These are phyloP conservation scores for Lepus europaeus DNA, from an alignment of 2,113 vertebrate genomes.

Conservation along the genomic window DNA sequence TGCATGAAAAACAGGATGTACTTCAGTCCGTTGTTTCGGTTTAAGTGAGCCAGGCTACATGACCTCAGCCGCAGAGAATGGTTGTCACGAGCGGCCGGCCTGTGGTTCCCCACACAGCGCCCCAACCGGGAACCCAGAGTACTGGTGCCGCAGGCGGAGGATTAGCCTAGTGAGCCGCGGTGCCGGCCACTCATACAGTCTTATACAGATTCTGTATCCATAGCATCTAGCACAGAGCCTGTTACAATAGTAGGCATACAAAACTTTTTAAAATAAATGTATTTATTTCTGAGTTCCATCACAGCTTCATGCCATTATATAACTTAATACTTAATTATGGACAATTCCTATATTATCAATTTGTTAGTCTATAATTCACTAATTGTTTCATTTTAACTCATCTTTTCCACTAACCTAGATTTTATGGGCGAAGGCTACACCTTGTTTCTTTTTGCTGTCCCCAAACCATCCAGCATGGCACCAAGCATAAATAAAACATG, in stretches of 20 bases:
- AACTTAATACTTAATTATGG: not conserved
- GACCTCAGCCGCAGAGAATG: too few species aligned
- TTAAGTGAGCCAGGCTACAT: too few species aligned
- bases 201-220: not conserved
- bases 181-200: not conserved
- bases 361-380: not conserved
- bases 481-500: not conserved
- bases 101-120: too few species aligned
- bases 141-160: too few species aligned
- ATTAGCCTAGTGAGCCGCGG: too few species aligned
- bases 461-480: not conserved
- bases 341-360: not conserved
- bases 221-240: not conserved
- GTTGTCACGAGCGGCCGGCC: too few species aligned
- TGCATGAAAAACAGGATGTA: too few species aligned
- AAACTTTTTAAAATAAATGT: not conserved
- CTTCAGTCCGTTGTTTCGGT: too few species aligned
- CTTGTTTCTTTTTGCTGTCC: not conserved
- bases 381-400: not conserved
- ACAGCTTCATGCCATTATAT: not conserved
- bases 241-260: not conserved
- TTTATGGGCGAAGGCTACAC: not conserved
- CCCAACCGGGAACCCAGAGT: too few species aligned
- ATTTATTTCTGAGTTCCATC: slow-evolving; percentile 29
- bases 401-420: not conserved